Evolutionary conservation across 2,888 invertebrate genomes (phyloP), one percentile per base, ranked within the genome.

Genomic region (Masnerella sp.): DNA sequence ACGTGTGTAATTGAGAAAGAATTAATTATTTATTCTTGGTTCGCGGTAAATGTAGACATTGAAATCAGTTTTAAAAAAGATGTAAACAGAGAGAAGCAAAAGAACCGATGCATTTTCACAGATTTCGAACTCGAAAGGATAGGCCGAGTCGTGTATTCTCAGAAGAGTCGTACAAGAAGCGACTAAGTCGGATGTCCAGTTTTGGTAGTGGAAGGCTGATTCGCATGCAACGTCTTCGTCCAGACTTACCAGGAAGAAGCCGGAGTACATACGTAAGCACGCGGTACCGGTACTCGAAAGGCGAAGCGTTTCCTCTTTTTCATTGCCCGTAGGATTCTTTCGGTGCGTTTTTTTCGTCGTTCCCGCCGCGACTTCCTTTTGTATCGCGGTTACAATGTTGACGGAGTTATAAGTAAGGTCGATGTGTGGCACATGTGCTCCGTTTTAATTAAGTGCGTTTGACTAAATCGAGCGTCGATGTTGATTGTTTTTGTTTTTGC

Each of bases 201-300:
- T 83, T 82, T 83, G 83, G 84, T 83, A 80, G 77, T 76, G 62
- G 73, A 70, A 67, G 77, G 75, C 79, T 82, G 82, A 80, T 83
- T 83, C 83, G 80, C 82, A 82, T 83, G 81, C 82, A 78, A 76
- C 58, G 52, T 74, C 68, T 69, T 69, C 79, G 75, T 52, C 59
- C 73, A 70, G 78, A 77, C 78, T 82, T 82, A 82, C 80, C 77
- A 79, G 80, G 81, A 82, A 82, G 77, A 70, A 68, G 59, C 49
- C 54, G 65, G 43, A 72, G 75, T 58, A 47, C 80, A 77, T 79
- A 79, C 78, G 76, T 79, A 77, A 78, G 73, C 79, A 75, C 78
- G 64, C 72, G 74, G 75, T 75, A 78, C 62, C 77, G 74, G 77
- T 81, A 80, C 74, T 76, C 73, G 78, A 76, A 77, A 69, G 72